phyloP scores from a whole-genome alignment of 2,113 vertebrate species.

The Zingel zingel region DNA sequence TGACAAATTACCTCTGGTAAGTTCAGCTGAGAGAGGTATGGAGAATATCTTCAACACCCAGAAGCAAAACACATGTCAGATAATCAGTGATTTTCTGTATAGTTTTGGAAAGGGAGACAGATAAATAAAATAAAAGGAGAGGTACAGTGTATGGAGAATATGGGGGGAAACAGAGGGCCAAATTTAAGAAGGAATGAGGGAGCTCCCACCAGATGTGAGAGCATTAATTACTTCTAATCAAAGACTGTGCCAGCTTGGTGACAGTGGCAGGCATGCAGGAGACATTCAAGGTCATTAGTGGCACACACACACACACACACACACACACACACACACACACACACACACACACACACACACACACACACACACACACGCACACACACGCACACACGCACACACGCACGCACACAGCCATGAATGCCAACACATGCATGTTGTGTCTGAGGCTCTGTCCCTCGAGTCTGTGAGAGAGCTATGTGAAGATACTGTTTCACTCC shows the following conservation, averaged over 20 bases:
- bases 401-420: not conserved
- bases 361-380: not conserved
- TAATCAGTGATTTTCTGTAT: slow-evolving; percentile 41
- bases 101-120: slow-evolving; percentile 48
- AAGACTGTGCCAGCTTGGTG: slow-evolving; percentile 72
- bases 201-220: slow-evolving; percentile 75
- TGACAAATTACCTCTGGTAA: slow-evolving; percentile 46
- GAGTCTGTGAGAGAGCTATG: slow-evolving; percentile 39
- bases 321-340: slow-evolving; percentile 23
- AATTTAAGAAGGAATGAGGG: slow-evolving; percentile 59
- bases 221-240: slow-evolving; percentile 82
- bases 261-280: slow-evolving; percentile 64
- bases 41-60: slow-evolving; percentile 39
- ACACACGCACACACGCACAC: not conserved
- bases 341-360: no score
- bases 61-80: slow-evolving; percentile 23
- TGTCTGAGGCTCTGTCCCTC: slow-evolving; percentile 41
- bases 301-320: slow-evolving; percentile 22
- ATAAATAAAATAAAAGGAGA: slow-evolving; percentile 35
- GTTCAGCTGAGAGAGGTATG: slow-evolving; percentile 35
- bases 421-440: slow-evolving; percentile 32
- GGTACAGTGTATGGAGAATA: slow-evolving; percentile 3
- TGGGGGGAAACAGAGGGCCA: slow-evolving; percentile 41
- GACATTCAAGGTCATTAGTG: slow-evolving; percentile 79
- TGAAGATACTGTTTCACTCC: slow-evolving; percentile 52